Evolutionary conservation across 1,140 invertebrate species (phyloP), one percentile per base, ranked within the genome.

Genomic region (Acromyrmex heyeri): DNA sequence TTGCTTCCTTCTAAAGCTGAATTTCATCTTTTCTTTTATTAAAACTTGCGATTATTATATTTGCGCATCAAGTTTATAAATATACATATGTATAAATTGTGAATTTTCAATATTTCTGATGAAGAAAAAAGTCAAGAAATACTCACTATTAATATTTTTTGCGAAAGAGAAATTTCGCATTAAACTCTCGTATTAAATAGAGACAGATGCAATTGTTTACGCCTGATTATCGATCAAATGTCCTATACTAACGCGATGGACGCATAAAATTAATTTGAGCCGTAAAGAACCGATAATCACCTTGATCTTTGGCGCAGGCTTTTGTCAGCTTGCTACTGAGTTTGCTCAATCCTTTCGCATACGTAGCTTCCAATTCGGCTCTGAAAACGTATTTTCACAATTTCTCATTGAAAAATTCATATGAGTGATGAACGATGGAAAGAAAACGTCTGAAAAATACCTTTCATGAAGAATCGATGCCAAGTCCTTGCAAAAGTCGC

Each of bases 401-500:
- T 79, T 69, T 18, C 16, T 30, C 2, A 27, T 70, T 27, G 44
- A 65, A 62, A 64, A 78, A 53, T 77, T 77, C 48, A 53, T 6
- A 12, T 3, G 16, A 57, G 2, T 70, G 8, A 53, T 16, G 6
- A 30, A 53, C 2, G 34, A 62, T 55, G 27, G 12, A 10, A 87
- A 50, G 2, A 57, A 79, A 44, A 83, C 10, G 57, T 34, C 59
- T 61, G 65, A 59, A 24, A 57, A 78, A 77, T 86, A 99, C 98
- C 98, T 98, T 96, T 99, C 98, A 95, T 99, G 98, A 79, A 99
- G 95, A 90, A 99, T 98, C 57, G 96, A 95, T 1, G 98, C 96
- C 34, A 99, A 95, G 92, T 99, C 98, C 93, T 99, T 99, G 95
- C 98, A 98, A 92, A 99, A 99, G 94, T 99, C 98, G 64, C 98